Conservation (phyloP, 1,140 invertebrate species). For the Metopolophium dirhodum region DNA sequence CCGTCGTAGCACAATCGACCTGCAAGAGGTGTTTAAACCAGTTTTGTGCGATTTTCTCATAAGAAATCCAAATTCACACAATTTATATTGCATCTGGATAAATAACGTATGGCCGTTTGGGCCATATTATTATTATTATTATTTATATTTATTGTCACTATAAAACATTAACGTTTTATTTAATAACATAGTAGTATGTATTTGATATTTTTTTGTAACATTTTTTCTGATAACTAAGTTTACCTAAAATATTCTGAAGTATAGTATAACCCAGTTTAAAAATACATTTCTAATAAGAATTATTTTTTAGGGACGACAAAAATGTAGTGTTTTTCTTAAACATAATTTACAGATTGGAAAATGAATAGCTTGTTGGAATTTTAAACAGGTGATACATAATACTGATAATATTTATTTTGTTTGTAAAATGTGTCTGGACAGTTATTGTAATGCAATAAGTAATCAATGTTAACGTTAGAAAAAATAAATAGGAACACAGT, state of each 20-base stretch:
- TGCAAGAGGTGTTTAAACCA: slow-evolving; percentile 31
- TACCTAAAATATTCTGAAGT: background rate
- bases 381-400: background rate
- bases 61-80: background rate
- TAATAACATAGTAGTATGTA: background rate
- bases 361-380: no score
- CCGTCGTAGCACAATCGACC: background rate
- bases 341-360: background rate
- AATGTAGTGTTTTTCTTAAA: background rate
- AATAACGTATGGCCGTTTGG: background rate
- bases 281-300: background rate
- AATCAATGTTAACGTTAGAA: background rate
- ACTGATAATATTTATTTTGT: background rate
- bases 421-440: background rate
- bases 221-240: background rate
- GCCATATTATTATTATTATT: background rate
- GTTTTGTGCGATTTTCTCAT: slow-evolving; percentile 24
- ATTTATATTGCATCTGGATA: background rate
- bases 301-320: background rate
- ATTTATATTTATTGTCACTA: slow-evolving; percentile 3
- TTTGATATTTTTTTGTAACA: background rate
- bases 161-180: background rate
- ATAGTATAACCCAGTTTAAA: background rate
- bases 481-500: background rate
- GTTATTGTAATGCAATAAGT: background rate